phyloP scores from a whole-genome alignment of 2,797 vertebrate genomes.

The Heliangelus exortis region DNA sequence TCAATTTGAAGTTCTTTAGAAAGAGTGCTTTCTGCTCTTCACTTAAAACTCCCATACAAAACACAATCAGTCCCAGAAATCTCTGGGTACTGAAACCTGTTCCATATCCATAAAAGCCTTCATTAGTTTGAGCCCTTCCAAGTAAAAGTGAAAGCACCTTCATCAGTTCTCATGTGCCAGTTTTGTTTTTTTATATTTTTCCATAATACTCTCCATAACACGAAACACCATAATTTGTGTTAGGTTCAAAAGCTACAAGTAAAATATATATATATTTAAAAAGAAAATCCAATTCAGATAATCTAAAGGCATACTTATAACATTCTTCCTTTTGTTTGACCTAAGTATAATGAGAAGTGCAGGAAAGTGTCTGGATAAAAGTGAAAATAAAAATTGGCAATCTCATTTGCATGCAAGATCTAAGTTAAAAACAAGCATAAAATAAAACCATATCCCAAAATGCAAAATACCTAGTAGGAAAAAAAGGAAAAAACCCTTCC shows the following conservation, averaged over 20 bases:
- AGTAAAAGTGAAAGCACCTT: neutral
- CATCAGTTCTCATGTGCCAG: neutral
- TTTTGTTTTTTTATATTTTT: neutral
- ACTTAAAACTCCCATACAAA: neutral
- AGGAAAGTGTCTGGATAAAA: neutral
- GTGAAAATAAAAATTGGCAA: neutral
- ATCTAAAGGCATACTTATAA: neutral
- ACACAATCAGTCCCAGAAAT: neutral
- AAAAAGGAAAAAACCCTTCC: rapidly evolving
- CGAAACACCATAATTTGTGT: neutral
- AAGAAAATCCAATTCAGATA: neutral
- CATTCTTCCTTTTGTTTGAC: neutral
- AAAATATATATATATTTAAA: neutral
- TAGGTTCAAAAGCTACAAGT: neutral
- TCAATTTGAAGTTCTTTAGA: neutral
- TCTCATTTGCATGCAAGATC: neutral
- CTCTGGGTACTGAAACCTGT: neutral
- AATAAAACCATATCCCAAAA: neutral
- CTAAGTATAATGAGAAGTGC: neutral
- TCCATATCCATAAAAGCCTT: neutral
- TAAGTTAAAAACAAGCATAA: neutral
- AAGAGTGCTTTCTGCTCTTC: neutral
- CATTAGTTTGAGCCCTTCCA: neutral
- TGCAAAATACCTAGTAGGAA: neutral
- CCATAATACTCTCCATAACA: rapidly evolving